phyloP scores from a whole-genome alignment of 2,888 invertebrate species.

The Blomia tropicalis region DNA sequence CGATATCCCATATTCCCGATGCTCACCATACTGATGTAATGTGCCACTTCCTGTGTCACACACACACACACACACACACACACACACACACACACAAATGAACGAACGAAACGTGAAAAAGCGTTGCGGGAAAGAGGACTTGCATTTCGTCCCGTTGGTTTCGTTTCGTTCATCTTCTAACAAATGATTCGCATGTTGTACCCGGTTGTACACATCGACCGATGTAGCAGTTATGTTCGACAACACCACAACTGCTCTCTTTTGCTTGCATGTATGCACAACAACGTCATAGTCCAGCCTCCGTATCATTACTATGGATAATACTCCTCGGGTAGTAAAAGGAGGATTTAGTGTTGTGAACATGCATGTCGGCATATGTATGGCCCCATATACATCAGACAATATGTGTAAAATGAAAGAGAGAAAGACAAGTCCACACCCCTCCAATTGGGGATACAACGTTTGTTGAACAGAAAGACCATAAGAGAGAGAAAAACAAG shows the following conservation, averaged over 20 bases:
- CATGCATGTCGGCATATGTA: slow-evolving; percentile 13
- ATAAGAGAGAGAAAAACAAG: not conserved
- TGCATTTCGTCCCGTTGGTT: too few species aligned
- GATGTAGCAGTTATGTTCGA: slow-evolving; percentile 14
- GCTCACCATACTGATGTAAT: too few species aligned
- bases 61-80: not conserved
- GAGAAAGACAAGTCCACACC: not conserved
- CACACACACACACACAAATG: too few species aligned
- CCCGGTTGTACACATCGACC: too few species aligned
- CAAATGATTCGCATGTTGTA: too few species aligned
- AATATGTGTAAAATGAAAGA: not conserved
- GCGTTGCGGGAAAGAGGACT: too few species aligned
- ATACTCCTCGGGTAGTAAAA: not conserved
- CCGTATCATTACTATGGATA: too few species aligned
- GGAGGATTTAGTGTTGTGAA: slow-evolving; percentile 13
- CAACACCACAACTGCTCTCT: slow-evolving; percentile 15
- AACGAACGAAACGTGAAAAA: not conserved
- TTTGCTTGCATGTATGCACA: not conserved
- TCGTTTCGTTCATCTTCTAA: too few species aligned
- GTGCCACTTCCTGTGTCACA: not conserved
- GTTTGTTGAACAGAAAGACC: not conserved
- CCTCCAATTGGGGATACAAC: not conserved
- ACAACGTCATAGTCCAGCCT: not conserved
- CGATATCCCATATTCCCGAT: too few species aligned
- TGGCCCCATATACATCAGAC: not conserved